phyloP scores from a whole-genome alignment of 2,888 invertebrate species.

The Quadroppia sp. region DNA sequence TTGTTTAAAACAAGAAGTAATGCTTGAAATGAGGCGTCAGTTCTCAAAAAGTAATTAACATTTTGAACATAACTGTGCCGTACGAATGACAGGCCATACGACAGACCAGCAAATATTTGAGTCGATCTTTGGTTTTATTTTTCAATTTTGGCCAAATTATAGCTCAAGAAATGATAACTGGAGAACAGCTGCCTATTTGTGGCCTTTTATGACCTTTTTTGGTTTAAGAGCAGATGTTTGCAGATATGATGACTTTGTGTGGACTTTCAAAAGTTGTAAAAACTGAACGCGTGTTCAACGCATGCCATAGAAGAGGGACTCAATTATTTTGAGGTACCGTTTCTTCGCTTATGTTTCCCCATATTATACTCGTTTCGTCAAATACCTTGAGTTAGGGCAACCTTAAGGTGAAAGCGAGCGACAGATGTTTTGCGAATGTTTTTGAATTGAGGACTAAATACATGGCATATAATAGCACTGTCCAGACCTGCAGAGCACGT shows the following conservation, averaged over 20 bases:
- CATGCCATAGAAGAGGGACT: slow-evolving; percentile 15
- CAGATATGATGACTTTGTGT: not conserved
- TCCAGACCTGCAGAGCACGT: slow-evolving; percentile 11
- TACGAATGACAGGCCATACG: not conserved
- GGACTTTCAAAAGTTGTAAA: not conserved
- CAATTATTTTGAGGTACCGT: slow-evolving; percentile 34
- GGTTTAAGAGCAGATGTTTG: slow-evolving; percentile 23
- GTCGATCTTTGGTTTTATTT: not conserved
- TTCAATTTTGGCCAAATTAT: not conserved
- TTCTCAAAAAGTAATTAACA: too few species aligned
- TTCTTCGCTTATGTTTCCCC: slow-evolving; percentile 9
- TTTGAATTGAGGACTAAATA: not conserved
- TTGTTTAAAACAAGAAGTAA: too few species aligned
- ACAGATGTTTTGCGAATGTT: slow-evolving; percentile 33
- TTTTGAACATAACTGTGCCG: not conserved
- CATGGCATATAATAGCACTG: not conserved
- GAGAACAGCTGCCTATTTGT: slow-evolving; percentile 24
- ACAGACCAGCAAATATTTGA: not conserved
- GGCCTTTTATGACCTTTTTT: slow-evolving; percentile 31
- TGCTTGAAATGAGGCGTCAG: too few species aligned
- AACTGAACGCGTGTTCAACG: slow-evolving; percentile 28
- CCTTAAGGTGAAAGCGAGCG: slow-evolving; percentile 25
- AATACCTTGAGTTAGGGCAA: slow-evolving; percentile 25
- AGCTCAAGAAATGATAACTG: too few species aligned
- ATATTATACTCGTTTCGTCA: not conserved